Base-by-base conservation (phyloP, 2,113 vertebrate species). In the Neogobius melanostomus region DNA sequence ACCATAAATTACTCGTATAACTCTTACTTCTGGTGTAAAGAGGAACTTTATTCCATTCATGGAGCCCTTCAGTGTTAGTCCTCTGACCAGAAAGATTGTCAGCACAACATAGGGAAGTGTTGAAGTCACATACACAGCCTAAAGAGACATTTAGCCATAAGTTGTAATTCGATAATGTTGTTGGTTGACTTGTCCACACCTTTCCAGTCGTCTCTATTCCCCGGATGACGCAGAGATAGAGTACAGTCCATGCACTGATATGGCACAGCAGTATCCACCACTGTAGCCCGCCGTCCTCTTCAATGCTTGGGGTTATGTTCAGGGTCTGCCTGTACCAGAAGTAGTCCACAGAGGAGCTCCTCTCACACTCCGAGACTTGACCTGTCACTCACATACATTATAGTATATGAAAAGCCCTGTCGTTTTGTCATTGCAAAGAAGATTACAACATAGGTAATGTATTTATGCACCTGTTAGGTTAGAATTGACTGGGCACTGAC, bases 201-300 rank as follows among this genome's bases (percentile, higher is more conserved):
- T 98, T 98, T 66, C 96, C 95, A 0, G 94, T 95, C 47, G 96
- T 98, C 91, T 98, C 96, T 12, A 97, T 97, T 78, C 96, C 96
- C 6, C 96, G 93, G 75, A 97, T 94, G 9, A 68, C 86, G 77
- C 96, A 97, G 67, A 96, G 52, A 0, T 95, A 98, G 11, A 98
- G 90, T 36, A 96, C 70, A 2, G 83, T 84, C 95, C 97, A 97
- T 0, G 96, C 94, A 0, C 92, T 92, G 0, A 94, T 85, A 52
- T 95, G 90, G 69, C 92, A 93, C 0, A 98, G 75, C 63, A 96
- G 72, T 8, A 95, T 66, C 95, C 95, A 94, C 95, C 94, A 96
- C 88, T 96, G 95, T 65, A 97, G 70, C 0, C 67, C 91, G 44
- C 95, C 96, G 0, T 93, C 91, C 9, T 95, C 69, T 0, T 80